Conservation (phyloP, 2,888 invertebrate genomes). For the Spodoptera picta region DNA sequence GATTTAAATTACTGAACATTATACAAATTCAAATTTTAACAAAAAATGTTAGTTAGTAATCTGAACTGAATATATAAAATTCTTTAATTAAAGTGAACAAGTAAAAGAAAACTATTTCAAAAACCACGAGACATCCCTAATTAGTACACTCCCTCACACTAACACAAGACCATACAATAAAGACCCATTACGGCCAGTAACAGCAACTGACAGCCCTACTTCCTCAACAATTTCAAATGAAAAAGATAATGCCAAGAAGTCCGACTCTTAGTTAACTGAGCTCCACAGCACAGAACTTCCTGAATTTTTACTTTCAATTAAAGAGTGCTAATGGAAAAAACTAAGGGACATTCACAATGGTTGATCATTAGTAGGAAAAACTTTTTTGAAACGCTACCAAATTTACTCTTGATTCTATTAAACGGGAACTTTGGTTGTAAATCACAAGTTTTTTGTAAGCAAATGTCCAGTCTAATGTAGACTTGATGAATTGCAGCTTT, state of each 20-base stretch:
- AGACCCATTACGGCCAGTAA: slow-evolving; percentile 23
- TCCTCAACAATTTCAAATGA: slow-evolving; percentile 49
- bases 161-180: slow-evolving; percentile 11
- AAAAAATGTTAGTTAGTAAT: no score
- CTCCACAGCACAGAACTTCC: slow-evolving; percentile 54
- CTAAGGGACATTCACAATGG: slow-evolving; percentile 69
- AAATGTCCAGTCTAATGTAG: slow-evolving; percentile 64
- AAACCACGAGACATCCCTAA: slow-evolving; percentile 21
- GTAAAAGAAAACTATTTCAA: neutral
- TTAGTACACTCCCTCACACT: slow-evolving; percentile 10
- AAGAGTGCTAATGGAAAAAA: slow-evolving; percentile 72
- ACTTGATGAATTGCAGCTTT: slow-evolving; percentile 54
- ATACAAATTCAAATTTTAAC: no score
- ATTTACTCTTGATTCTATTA: slow-evolving; percentile 76
- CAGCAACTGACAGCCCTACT: slow-evolving; percentile 31
- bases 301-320: slow-evolving; percentile 68
- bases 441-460: slow-evolving; percentile 64
- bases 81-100: no score
- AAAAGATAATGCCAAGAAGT: slow-evolving; percentile 53
- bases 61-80: no score
- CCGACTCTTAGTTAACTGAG: slow-evolving; percentile 57
- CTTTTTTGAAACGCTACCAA: slow-evolving; percentile 73
- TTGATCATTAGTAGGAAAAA: slow-evolving; percentile 70
- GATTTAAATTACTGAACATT: no score
- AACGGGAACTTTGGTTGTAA: slow-evolving; percentile 66